phyloP scores from a whole-genome alignment of 2,888 invertebrate species.

The Dasypolia templi region DNA sequence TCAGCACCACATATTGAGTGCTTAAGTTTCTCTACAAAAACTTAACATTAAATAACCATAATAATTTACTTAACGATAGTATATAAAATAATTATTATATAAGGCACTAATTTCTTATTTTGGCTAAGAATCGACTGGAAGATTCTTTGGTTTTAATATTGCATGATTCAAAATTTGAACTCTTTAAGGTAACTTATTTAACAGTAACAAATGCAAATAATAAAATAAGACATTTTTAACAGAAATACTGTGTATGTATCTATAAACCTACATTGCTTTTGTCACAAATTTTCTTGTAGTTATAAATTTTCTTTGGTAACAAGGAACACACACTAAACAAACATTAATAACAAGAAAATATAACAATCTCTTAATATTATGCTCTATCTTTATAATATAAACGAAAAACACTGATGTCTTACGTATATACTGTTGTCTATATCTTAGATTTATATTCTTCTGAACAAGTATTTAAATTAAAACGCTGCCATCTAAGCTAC shows the following conservation, averaged over 20 bases:
- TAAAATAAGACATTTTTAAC: conserved; percentile 75
- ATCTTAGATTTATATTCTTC: conserved; percentile 49
- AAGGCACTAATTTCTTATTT: conserved; percentile 81
- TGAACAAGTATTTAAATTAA: conserved; percentile 42
- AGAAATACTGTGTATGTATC: conserved; percentile 78
- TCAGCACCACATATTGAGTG: conserved; percentile 60
- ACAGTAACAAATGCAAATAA: conserved; percentile 83
- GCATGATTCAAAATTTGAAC: conserved; percentile 86
- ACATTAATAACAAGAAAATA: conserved; percentile 86
- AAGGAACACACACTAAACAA: conserved; percentile 89
- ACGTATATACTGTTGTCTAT: conserved; percentile 68
- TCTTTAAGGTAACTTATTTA: conserved; percentile 85
- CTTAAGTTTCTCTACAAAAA: conserved; percentile 59
- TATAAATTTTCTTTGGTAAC: conserved; percentile 89
- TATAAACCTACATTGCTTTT: conserved; percentile 77
- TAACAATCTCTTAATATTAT: conserved; percentile 85
- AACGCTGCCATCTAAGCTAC: conserved; percentile 65
- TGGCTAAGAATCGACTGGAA: conserved; percentile 86
- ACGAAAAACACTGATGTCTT: conserved; percentile 78
- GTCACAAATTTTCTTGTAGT: conserved; percentile 74
- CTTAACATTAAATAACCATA: conserved; percentile 73
- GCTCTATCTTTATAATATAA: conserved; percentile 72
- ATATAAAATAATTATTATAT: conserved; percentile 71
- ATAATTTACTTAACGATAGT: conserved; percentile 81
- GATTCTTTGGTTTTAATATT: conserved; percentile 88